Percentiles rank a stretch among this genome's conserved stretches.
Evolutionary conservation across 2,888 invertebrate genomes (phyloP).

Genomic region (Parelbella ahira): DNA sequence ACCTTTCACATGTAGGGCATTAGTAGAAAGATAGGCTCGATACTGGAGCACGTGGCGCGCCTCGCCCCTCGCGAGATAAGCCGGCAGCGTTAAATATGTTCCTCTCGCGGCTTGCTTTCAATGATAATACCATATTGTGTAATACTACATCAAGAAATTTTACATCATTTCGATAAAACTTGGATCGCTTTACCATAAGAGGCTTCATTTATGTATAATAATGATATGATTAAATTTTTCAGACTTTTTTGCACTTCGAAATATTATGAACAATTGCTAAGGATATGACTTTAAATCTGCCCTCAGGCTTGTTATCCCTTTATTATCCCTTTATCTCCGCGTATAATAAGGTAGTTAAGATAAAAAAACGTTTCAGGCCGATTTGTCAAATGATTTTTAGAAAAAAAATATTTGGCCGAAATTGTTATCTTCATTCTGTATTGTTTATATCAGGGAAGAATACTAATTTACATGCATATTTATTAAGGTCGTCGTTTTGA

Average conservation of each 20-base stretch:
- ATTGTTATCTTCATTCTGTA: conserved; percentile 43
- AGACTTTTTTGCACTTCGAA: neutral
- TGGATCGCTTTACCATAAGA: too few relatives aligned
- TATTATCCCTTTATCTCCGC: too few relatives aligned
- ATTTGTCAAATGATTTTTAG: conserved; percentile 31
- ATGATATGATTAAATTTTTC: too few relatives aligned
- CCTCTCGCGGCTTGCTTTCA: conserved; percentile 54
- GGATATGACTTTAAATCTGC: too few relatives aligned
- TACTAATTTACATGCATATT: conserved; percentile 52
- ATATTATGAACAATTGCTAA: too few relatives aligned
- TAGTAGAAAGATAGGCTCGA: conserved; percentile 71
- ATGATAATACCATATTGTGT: too few relatives aligned
- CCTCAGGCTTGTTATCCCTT: too few relatives aligned
- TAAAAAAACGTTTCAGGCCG: conserved; percentile 10
- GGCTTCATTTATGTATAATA: too few relatives aligned
- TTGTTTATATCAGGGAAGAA: conserved; percentile 37
- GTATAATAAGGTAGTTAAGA: too few relatives aligned
- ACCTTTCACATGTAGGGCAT: conserved; percentile 73
- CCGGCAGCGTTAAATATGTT: conserved; percentile 61
- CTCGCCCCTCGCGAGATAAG: conserved; percentile 60
- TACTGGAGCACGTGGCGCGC: conserved; percentile 55
- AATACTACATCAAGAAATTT: too few relatives aligned
- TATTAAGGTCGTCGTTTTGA: conserved; percentile 43
- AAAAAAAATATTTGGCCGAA: conserved; percentile 35
- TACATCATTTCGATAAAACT: too few relatives aligned